Percentiles rank a stretch among this genome's conserved stretches.
These are phyloP conservation scores for Drosophila oshimai DNA, from an alignment of 1,140 invertebrate species.

Conservation along the genomic window DNA sequence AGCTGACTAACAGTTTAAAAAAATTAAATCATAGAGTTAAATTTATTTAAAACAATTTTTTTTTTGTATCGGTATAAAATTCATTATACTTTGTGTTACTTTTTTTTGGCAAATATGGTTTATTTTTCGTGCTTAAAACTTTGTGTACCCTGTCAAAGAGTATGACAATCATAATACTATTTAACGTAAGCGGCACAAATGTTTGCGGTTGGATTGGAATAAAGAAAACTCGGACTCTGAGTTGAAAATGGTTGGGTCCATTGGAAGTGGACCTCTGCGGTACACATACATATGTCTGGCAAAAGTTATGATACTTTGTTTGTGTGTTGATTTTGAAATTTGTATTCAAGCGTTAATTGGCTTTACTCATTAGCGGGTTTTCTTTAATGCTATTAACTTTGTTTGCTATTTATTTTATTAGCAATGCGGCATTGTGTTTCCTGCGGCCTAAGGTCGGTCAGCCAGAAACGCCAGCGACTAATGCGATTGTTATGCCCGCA, in stretches of 20 bases:
- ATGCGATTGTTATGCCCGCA: constrained; percentile 71
- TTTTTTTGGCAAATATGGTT: neutral
- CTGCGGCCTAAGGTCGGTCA: constrained; percentile 50
- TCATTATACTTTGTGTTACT: too few species aligned
- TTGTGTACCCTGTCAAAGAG: neutral
- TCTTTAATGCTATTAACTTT: constrained; percentile 78
- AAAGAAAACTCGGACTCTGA: constrained; percentile 47
- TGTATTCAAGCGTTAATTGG: constrained; percentile 75
- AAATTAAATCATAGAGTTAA: too few species aligned
- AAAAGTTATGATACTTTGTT: constrained; percentile 29
- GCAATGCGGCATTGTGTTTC: constrained; percentile 71
- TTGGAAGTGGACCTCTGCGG: constrained; percentile 17
- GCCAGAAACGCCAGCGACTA: constrained; percentile 33
- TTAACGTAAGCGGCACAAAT: constrained; percentile 36
- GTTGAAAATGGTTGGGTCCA: neutral
- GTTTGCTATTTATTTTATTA: constrained; percentile 80
- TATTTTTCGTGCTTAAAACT: too few species aligned
- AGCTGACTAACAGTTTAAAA: too few species aligned
- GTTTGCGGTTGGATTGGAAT: constrained; percentile 37
- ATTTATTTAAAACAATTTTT: too few species aligned
- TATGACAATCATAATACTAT: constrained; percentile 33
- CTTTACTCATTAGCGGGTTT: constrained; percentile 74
- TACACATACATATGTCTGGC: neutral
- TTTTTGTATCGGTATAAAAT: too few species aligned
- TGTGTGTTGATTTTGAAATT: constrained; percentile 73